These are phyloP conservation scores for Falcaria lacertinaria DNA, from an alignment of 2,888 invertebrate species.

Conservation along the genomic window DNA sequence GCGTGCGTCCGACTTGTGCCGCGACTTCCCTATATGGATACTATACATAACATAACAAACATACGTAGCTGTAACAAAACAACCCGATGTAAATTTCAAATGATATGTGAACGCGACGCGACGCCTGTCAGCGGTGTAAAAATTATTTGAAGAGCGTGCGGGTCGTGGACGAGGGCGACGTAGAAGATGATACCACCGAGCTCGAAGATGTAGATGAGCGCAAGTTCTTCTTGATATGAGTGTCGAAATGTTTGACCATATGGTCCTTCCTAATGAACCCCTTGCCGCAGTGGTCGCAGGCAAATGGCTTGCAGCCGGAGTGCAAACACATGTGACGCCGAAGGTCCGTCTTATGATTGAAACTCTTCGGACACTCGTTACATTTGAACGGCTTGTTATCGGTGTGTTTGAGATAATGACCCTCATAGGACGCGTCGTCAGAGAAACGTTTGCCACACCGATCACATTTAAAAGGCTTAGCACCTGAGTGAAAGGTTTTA, in stretches of 20 bases:
- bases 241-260: slow-evolving; percentile 92
- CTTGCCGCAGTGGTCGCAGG: slow-evolving; percentile 90
- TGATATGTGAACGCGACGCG: slow-evolving; percentile 45
- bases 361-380: slow-evolving; percentile 90
- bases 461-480: slow-evolving; percentile 91
- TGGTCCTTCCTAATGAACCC: slow-evolving; percentile 95
- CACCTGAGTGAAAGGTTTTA: slow-evolving; percentile 92
- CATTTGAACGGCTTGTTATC: slow-evolving; percentile 94
- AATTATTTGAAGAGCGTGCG: slow-evolving; percentile 1
- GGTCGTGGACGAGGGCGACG: slow-evolving; percentile 22
- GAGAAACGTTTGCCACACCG: slow-evolving; percentile 92
- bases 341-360: slow-evolving; percentile 94
- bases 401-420: slow-evolving; percentile 87
- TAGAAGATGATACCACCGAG: slow-evolving; percentile 39
- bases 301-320: slow-evolving; percentile 91
- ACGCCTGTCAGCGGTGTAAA: no score
- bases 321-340: slow-evolving; percentile 92
- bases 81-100: slow-evolving; percentile 23
- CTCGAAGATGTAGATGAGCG: slow-evolving; percentile 51
- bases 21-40: slow-evolving; percentile 6
- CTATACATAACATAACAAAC: neutral
- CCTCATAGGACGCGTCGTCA: slow-evolving; percentile 83
- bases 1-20: slow-evolving; percentile 44
- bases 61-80: slow-evolving; percentile 12
- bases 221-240: slow-evolving; percentile 83